Evolutionary conservation across 2,888 invertebrate genomes (phyloP), one percentile per base, ranked within the genome.

Genomic region (Gisinianus flammeolus): DNA sequence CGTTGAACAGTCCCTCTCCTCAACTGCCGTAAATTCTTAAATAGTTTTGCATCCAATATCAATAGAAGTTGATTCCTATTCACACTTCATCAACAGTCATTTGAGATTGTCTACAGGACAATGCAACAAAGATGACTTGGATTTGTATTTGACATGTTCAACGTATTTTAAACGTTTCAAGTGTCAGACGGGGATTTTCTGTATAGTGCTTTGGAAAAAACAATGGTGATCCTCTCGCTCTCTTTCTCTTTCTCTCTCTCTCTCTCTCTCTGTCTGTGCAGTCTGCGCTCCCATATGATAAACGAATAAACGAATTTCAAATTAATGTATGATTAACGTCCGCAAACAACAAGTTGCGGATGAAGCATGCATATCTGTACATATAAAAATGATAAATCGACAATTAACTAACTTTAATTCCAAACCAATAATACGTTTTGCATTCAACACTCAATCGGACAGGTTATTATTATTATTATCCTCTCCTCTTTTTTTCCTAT

Each of bases 41-140:
- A 35, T n/a, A 35, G n/a, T 54, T 6, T 69, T 24, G 33, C 35
- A 35, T 35, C 22, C 35, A 22, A 33, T n/a, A 33, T 35, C 26
- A 26, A 3, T 26, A 8, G 58, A 26, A 62, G 12, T 62, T 26
- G 62, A 3, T 22, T 24, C 22, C 22, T 26, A 62, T 52, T 52
- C 54, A 54, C 54, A 70, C 52, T 67, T 67, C 31, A 67, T 67
- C 67, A 67, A 70, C 10, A 24, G 2, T 54, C 54, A 54, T 54
- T 52, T 52, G 24, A 54, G 28, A 26, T 16, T 69, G n/a, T 68
- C 35, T 3, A 68, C 19, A 54, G 54, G 26, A 70, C 44, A 70
- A 70, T 70, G 70, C 12, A 28, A 70, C 16, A 54, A 54, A 52
- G 26, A 62, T 62, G 62, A 62, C 8, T 58, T 58, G 58, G 26